A percentile compares a stretch with the other conserved stretches of the same genome.
Conservation (phyloP, 2,113 vertebrate species). For the Tympanuchus pallidicinctus region DNA sequence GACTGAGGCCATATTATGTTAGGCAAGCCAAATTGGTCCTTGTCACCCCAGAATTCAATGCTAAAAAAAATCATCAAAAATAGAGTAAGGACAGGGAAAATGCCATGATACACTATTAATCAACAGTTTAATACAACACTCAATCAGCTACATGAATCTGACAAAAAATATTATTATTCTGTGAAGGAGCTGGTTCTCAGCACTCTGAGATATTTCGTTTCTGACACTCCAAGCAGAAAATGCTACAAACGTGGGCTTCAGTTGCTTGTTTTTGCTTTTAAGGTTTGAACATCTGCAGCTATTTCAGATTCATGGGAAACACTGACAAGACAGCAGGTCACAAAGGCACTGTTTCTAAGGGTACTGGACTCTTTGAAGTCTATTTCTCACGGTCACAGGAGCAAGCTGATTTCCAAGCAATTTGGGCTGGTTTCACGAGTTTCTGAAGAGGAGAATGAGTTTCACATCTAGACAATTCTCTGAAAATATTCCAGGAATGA, state of each 20-base stretch:
- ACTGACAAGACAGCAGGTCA: conserved; percentile 47
- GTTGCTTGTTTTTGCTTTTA: not conserved
- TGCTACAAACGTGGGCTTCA: not conserved
- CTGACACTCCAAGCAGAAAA: conserved; percentile 3
- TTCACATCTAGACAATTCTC: conserved; percentile 9
- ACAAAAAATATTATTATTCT: not conserved
- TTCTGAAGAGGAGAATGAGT: conserved; percentile 40
- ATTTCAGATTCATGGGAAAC: conserved; percentile 31
- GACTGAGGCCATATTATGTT: not conserved
- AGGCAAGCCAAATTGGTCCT: not conserved
- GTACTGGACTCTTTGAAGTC: conserved; percentile 55
- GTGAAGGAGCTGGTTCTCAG: not conserved
- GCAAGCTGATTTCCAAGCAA: conserved; percentile 43
- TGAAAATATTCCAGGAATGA: conserved; percentile 21
- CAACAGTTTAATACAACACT: not conserved
- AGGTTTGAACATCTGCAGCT: not conserved
- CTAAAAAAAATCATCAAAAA: not conserved
- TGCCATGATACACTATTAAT: not conserved
- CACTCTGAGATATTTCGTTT: not conserved
- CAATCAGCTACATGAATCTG: not conserved
- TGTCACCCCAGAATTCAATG: not conserved
- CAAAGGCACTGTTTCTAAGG: conserved; percentile 30
- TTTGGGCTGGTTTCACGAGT: conserved; percentile 18
- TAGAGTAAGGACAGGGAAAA: not conserved
- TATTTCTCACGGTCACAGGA: conserved; percentile 43